Conservation (phyloP, 2,797 vertebrate species). For the Lepidocolaptes lacrymiger region DNA sequence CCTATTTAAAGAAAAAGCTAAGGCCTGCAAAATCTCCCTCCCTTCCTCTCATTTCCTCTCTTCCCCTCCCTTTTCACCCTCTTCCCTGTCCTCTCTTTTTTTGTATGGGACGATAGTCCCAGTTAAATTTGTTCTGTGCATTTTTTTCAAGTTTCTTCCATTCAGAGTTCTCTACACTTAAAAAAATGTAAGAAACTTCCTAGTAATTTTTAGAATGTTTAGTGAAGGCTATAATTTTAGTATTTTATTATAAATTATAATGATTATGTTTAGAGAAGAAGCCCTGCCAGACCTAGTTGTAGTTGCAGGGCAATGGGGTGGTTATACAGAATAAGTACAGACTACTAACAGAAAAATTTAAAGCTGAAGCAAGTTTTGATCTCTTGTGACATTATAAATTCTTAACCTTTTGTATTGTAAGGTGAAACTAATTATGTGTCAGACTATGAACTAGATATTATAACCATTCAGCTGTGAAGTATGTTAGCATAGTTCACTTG, state of each 20-base stretch:
- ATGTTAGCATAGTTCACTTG: conserved; percentile 28
- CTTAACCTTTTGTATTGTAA: conserved; percentile 17
- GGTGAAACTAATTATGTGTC: conserved; percentile 45
- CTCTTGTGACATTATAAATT: background rate
- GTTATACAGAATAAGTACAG: background rate
- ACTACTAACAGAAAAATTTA: background rate
- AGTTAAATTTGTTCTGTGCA: background rate
- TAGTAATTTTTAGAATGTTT: background rate
- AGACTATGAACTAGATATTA: background rate
- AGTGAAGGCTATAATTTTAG: background rate
- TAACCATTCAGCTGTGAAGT: conserved; percentile 28
- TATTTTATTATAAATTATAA: background rate
- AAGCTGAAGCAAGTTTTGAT: background rate
- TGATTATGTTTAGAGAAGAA: background rate
- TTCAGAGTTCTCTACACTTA: background rate
- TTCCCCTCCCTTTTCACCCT: background rate
- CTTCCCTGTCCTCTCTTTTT: background rate
- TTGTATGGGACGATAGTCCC: background rate
- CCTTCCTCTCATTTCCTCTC: no score
- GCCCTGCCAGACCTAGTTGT: background rate
- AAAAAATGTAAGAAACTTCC: background rate
- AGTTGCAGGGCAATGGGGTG: background rate
- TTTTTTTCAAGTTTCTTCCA: background rate
- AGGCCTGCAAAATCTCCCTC: background rate
- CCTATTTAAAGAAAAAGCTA: background rate